Base-by-base conservation (phyloP, 2,113 vertebrate genomes). In the Physeter macrocephalus region DNA sequence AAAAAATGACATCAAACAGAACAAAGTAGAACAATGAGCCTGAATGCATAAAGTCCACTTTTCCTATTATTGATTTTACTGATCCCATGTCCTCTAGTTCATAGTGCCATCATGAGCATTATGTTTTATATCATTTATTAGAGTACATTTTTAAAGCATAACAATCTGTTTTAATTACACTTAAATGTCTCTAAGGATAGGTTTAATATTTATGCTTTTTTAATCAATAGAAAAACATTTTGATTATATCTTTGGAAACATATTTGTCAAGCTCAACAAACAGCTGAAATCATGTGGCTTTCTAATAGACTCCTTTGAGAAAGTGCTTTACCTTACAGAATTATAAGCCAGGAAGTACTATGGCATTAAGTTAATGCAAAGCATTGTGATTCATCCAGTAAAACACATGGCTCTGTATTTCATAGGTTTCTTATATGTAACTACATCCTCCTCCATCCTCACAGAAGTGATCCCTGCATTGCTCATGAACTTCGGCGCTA, bases 211-310 rank as follows among this genome's bases (percentile, higher is more conserved):
- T 96, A 94, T 96, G 96, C 18, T 95, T 96, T 94, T 97, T 95
- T 97, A 96, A 95, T 95, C 83, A 94, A 94, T 91, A 98, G 93
- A 97, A 96, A 92, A 92, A 92, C 85, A 96, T 96, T 96, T 95
- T 74, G 94, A 95, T 96, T 97, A 97, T 94, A 96, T 95, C 88
- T 97, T 97, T 97, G 97, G 95, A 96, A 98, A 97, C 67, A 95
- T 69, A 86, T 80, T 93, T 57, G 27, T 96, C 77, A 57, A 96
- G 88, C 66, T 98, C 88, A 94, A 82, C 95, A 92, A 67, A 93
- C 92, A 97, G 83, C 77, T 95, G 89, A 77, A 96, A 90, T 75
- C 83, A 69, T 54, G 88, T 96, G 72, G 85, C 78, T 94, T 95
- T 93, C 85, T 46, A 67, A 93, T 39, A 97, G 39, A 94, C 8